Percentiles rank a stretch among this genome's conserved stretches.
Evolutionary conservation across 1,140 invertebrate genomes (phyloP).

Genomic region (Hyles vespertilio): DNA sequence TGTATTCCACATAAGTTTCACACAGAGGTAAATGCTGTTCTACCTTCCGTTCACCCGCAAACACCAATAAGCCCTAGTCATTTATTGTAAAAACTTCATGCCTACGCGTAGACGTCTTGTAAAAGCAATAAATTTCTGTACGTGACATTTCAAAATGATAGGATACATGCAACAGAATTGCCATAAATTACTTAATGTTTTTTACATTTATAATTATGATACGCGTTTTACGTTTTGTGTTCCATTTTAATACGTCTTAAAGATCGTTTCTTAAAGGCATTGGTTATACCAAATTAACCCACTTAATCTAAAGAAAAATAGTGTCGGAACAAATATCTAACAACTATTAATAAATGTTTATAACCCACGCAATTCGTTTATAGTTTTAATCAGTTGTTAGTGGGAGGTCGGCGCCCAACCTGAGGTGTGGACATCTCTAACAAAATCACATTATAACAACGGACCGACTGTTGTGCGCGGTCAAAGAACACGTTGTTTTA

Average conservation of each 20-base stretch:
- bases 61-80: background rate
- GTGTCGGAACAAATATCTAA: conserved; percentile 55
- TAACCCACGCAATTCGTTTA: conserved; percentile 50
- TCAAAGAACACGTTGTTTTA: conserved; percentile 1
- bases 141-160: conserved; percentile 34
- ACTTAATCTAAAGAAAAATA: conserved; percentile 41
- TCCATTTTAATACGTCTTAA: background rate
- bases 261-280: background rate
- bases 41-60: conserved; percentile 18
- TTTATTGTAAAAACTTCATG: conserved; percentile 25
- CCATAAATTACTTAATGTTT: conserved; percentile 7
- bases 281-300: conserved; percentile 2
- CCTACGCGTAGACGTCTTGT: conserved; percentile 19
- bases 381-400: conserved; percentile 55
- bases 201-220: conserved; percentile 1
- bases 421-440: conserved; percentile 63
- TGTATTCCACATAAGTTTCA: conserved; percentile 36
- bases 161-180: conserved; percentile 21
- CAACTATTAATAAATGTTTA: conserved; percentile 59
- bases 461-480: no score
- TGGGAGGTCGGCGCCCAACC: conserved; percentile 63
- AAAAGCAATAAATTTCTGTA: conserved; percentile 32
- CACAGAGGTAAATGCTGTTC: conserved; percentile 23
- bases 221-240: background rate
- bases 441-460: conserved; percentile 57